Evolutionary conservation across 2,797 vertebrate species (phyloP), one percentile per base, ranked within the genome.

Genomic region (Aselliscus stoliczkanus): DNA sequence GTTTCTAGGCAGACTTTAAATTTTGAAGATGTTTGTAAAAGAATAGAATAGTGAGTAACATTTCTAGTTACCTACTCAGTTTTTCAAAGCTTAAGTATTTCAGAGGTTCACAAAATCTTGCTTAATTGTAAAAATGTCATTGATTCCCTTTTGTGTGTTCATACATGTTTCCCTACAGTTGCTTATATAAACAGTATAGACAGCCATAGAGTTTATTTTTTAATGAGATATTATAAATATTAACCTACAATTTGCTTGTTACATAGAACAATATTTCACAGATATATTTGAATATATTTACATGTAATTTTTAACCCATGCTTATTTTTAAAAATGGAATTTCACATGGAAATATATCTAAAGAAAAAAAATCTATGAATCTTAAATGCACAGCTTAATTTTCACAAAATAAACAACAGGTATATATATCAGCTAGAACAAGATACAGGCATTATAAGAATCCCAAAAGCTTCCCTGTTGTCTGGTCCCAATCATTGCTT

Each of bases 31-130:
- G 34, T 52, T 58, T 90, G 60, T 85, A 95, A 86, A 67, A 93
- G 44, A 92, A 91, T 89, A 89, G 94, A 95, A 93, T 92, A 96
- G 89, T 83, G 75, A 96, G 89, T 58, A 92, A 84, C 29, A 96
- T 87, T 91, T 95, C 47, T 52, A 92, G 64, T 23, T 20, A 79
- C 75, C 31, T 84, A 80, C 54, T 80, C 69, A 86, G 37, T 37
- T 50, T 97, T 93, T 92, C 83, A 93, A 96, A 89, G 39, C 23
- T 82, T 86, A 75, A 47, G 86, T 20, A 87, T 60, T 34, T 96
- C 23, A 86, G 79, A 83, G 27, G 64, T 27, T 96, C 42, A 88
- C 14, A 94, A 82, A 91, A 50, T 67, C 42, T 80, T 87, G 13
- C 37, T 89, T 89, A 44, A 89, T 72, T 89, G 90, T 60, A 37